Evolutionary conservation across 2,888 invertebrate genomes (phyloP), one percentile per base, ranked within the genome.

Genomic region (Acleris sparsana): DNA sequence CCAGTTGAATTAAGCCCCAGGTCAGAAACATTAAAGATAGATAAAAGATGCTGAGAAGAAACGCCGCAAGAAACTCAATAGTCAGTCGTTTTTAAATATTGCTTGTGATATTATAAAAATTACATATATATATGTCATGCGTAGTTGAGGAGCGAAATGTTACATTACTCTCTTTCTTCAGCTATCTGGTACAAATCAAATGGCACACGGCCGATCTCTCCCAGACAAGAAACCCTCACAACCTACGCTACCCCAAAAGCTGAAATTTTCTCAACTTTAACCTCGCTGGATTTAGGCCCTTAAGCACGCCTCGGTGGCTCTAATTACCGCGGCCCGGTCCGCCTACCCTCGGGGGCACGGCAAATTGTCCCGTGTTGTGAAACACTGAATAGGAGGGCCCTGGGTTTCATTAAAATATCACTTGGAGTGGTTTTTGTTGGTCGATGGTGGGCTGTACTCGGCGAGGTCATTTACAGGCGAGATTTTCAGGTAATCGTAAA

Each of bases 301-400:
- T 77, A 77, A 79, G 82, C 82, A 82, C 82, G 82, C 80, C 76
- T 77, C 71, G 74, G 62, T 72, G 70, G 70, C 73, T 79, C 79
- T 82, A 79, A 81, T 83, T 80, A 81, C 78, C 73, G 72, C 75
- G 25, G 55, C 18, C 17, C 43, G 20, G 55, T 18, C 20, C 39
- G 57, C 20, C 22, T 51, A 13, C 22, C 22, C 52, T 55, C 53
- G 18, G 22, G 53, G 60, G 18, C 52, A 11, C n/a, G 46, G 25
- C 9, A 6, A 46, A 25, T 25, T 25, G 46, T 57, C 57, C 57
- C 46, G 46, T 17, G 46, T 46, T n/a, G 17, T 39, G 56, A 20
- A 22, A 44, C 44, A 22, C 44, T 16, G 20, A 20, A 22, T 20
- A 20, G 18, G 56, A 43, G 20, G n/a, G n/a, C 11, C 18, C 18